Conservation (phyloP, 53 echinoderm and acorn worm genomes). For the Stichopus horrens region DNA sequence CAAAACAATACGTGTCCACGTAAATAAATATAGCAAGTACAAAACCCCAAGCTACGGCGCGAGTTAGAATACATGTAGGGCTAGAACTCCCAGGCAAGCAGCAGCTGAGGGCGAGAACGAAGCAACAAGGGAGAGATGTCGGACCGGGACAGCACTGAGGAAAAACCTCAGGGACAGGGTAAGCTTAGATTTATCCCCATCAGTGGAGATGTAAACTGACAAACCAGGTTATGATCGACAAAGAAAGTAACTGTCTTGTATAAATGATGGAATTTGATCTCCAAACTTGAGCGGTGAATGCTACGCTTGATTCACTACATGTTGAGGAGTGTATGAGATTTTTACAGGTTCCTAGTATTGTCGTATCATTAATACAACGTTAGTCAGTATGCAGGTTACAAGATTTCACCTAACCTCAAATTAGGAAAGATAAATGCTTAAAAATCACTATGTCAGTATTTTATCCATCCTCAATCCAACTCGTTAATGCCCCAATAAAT, state of each 20-base stretch:
- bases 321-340: slow-evolving; percentile 7
- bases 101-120: slow-evolving; percentile 63
- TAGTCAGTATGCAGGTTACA: not conserved
- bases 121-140: slow-evolving; percentile 81
- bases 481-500: slow-evolving; percentile 1
- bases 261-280: not conserved
- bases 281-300: slow-evolving; percentile 4
- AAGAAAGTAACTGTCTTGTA: not conserved
- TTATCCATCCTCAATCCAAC: slow-evolving; percentile 9
- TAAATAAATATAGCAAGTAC: not conserved
- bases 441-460: not conserved
- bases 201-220: not conserved
- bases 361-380: not conserved
- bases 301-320: not conserved
- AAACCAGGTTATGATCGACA: not conserved
- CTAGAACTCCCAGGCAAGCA: slow-evolving; percentile 44
- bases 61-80: slow-evolving; percentile 32
- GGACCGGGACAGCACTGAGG: slow-evolving; percentile 99
- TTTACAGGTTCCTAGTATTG: not conserved
- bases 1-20: not conserved
- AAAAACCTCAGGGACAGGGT: slow-evolving; percentile 98
- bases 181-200: slow-evolving; percentile 54
- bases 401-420: slow-evolving; percentile 3
- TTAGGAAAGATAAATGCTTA: not conserved
- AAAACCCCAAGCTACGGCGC: slow-evolving; percentile 36